Evolutionary conservation across 2,888 invertebrate genomes (phyloP).

Genomic region (Agriopis aurantiaria): DNA sequence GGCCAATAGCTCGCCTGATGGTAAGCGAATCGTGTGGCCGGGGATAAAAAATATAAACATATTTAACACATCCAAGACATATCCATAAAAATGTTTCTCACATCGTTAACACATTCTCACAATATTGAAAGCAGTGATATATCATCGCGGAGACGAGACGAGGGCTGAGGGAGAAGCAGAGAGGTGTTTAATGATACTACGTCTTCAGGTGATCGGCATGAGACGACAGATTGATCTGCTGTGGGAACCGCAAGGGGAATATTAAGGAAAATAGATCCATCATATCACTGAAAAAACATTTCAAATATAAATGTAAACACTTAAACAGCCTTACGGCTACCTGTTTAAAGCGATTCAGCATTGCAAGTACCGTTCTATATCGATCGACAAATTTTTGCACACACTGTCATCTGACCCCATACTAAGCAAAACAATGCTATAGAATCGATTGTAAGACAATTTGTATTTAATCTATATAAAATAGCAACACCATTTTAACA

Average conservation of each 20-base stretch:
- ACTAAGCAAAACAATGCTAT: too few species aligned
- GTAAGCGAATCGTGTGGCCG: too few species aligned
- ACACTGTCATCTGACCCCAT: too few species aligned
- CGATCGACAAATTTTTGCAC: too few species aligned
- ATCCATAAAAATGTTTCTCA: background rate
- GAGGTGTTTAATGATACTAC: slow-evolving; percentile 42
- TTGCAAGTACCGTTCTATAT: too few species aligned
- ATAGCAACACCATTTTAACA: too few species aligned
- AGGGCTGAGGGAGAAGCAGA: slow-evolving; percentile 8
- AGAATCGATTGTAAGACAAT: too few species aligned
- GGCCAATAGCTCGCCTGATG: too few species aligned
- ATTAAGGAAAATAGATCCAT: slow-evolving; percentile 17
- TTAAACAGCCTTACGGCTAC: too few species aligned
- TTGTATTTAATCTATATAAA: too few species aligned
- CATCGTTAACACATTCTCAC: slow-evolving; percentile 26
- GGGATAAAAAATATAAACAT: background rate
- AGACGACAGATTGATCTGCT: slow-evolving; percentile 43
- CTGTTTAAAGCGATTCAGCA: too few species aligned
- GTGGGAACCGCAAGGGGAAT: slow-evolving; percentile 9
- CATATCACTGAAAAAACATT: background rate
- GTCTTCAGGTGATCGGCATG: slow-evolving; percentile 40
- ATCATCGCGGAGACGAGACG: slow-evolving; percentile 35
- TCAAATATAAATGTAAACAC: background rate
- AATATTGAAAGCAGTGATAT: slow-evolving; percentile 44
- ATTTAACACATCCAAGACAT: slow-evolving; percentile 25